Base-by-base conservation (phyloP, 2,113 vertebrate genomes). In the Craseonycteris thonglongyai region DNA sequence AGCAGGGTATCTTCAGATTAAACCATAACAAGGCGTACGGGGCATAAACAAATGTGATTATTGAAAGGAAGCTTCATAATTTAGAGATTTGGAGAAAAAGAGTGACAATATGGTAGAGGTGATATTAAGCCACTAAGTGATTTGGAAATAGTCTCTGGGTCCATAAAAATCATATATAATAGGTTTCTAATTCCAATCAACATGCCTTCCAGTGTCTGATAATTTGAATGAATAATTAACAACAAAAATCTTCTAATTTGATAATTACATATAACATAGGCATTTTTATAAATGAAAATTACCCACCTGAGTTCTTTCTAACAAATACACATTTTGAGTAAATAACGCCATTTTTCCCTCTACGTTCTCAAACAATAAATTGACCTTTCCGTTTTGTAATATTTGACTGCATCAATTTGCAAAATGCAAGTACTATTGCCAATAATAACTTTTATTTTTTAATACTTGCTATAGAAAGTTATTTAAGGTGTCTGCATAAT, bases 161-260 rank as follows among this genome's bases (percentile, higher is more conserved):
- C 58, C n/a, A 45, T 42, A 74, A 68, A 74, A 93, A 79, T 89
- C 30, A 88, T 11, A 75, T 38, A 54, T 47, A 61, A 74, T 9
- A 47, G 15, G 3, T 84, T 94, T 83, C 45, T 93, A 93, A 86
- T 85, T 95, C 22, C 10, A 93, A 51, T 66, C 54, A 90, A 28
- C 8, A 35, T 42, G 12, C 7, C 7, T 54, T 90, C 18, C 3
- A 45, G 30, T 88, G 61, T 91, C 8, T 82, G 33, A 90, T 10
- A 75, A 68, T 84, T 93, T 80, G 26, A 83, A 80, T 80, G 35
- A 84, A 91, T 83, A 92, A 38, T 61, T 85, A 88, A 93, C 26
- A 30, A 69, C 81, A 93, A 78, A 49, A 28, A 21, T 71, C 58
- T 59, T 87, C 22, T 49, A 84, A 72, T 68, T 47, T 89, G 58